These are phyloP conservation scores for Noctua comes DNA, from an alignment of 2,888 invertebrate species.

Conservation along the genomic window DNA sequence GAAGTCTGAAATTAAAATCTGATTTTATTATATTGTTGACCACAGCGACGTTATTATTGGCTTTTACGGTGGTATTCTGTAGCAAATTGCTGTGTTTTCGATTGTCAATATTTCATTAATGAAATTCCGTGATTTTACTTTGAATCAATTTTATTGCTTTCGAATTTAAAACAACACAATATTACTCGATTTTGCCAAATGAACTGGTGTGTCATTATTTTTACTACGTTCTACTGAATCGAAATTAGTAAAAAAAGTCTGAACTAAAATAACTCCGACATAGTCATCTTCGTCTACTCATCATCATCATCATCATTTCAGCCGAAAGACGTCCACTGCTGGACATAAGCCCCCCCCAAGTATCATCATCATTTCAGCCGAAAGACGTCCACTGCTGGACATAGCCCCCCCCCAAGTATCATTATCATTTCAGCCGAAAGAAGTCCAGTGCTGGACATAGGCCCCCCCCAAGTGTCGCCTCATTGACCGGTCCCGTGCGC, in stretches of 20 bases:
- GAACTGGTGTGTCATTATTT: background rate
- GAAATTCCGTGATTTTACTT: background rate
- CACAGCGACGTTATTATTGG: slow-evolving; percentile 18
- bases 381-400: too few relatives aligned
- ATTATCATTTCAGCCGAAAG: too few relatives aligned
- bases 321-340: too few relatives aligned
- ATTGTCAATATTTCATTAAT: background rate
- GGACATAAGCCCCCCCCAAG: too few relatives aligned
- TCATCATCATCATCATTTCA: too few relatives aligned
- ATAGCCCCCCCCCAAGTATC: too few relatives aligned
- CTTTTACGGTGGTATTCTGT: slow-evolving; percentile 1
- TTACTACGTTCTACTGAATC: background rate
- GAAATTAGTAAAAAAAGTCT: background rate
- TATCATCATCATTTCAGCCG: too few relatives aligned
- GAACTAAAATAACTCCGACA: background rate
- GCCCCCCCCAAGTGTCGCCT: too few relatives aligned
- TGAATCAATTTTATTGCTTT: background rate
- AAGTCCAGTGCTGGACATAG: too few relatives aligned
- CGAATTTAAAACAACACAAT: background rate
- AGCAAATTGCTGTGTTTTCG: slow-evolving; percentile 1
- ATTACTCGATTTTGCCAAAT: background rate
- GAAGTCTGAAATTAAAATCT: slow-evolving; percentile 38
- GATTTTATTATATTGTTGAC: slow-evolving; percentile 26
- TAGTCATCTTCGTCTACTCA: background rate
- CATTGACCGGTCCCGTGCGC: too few relatives aligned